These are phyloP conservation scores for Pseudomyrmex cubaensis DNA, from an alignment of 1,140 invertebrate genomes.

Conservation along the genomic window DNA sequence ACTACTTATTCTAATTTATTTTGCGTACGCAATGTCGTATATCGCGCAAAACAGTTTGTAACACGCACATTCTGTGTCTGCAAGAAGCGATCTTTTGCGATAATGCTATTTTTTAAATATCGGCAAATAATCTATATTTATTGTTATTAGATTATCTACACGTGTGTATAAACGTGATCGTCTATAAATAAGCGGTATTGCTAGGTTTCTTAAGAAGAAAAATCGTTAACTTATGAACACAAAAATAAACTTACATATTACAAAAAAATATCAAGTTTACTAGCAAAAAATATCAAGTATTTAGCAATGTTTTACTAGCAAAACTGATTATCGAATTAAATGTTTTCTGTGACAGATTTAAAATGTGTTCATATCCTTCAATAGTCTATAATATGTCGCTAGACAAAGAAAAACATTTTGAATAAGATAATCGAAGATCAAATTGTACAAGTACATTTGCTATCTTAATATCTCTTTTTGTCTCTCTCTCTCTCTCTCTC, in stretches of 20 bases:
- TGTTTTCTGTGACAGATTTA: background rate
- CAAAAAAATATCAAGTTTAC: no score
- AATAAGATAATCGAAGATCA: conserved; percentile 34
- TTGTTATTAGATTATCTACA: no score
- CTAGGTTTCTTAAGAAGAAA: background rate
- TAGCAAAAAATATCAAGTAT: no score
- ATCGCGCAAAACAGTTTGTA: conserved; percentile 31
- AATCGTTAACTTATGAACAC: background rate
- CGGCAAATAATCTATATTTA: no score
- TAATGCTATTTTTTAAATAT: no score
- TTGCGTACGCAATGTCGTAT: conserved; percentile 48
- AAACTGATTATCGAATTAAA: background rate
- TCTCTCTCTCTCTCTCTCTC: no score
- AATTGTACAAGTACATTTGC: conserved; percentile 20
- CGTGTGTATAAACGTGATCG: background rate
- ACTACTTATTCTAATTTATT: conserved; percentile 31
- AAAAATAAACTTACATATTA: no score
- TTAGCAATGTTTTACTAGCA: no score
- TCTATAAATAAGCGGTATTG: conserved; percentile 20
- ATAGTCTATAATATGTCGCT: no score
- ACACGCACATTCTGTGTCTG: conserved; percentile 27
- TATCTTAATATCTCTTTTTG: no score
- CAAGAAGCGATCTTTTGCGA: no score
- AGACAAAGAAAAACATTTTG: background rate
- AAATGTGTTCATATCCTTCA: background rate